Evolutionary conservation across 2,113 vertebrate species (phyloP).

Genomic region (Neogale vison): DNA sequence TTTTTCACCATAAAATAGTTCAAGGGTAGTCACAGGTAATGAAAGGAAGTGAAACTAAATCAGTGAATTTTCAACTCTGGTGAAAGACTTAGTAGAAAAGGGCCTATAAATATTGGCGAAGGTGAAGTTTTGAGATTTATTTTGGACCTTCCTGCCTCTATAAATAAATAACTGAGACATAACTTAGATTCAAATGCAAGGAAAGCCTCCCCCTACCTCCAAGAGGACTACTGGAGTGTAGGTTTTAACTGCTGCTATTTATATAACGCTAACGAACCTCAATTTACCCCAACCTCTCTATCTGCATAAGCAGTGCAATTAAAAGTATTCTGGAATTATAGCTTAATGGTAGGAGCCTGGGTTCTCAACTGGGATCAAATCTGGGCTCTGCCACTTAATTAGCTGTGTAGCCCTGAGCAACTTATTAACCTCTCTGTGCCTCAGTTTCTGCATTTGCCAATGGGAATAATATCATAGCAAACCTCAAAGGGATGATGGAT

Average conservation of each 20-base stretch:
- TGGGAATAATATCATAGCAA: neutral
- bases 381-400: neutral
- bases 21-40: constrained; percentile 35
- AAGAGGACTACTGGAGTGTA: neutral
- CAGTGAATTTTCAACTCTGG: constrained; percentile 43
- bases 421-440: neutral
- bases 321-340: neutral
- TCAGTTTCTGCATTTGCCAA: neutral
- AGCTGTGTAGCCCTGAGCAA: neutral
- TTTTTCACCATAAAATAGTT: constrained; percentile 48
- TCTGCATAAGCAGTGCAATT: neutral
- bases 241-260: neutral
- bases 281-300: neutral
- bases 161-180: neutral
- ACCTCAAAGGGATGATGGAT: neutral
- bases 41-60: constrained; percentile 50
- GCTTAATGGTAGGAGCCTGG: neutral
- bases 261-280: neutral
- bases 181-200: neutral
- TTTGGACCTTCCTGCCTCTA: neutral
- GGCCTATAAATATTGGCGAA: constrained; percentile 23
- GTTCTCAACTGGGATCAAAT: neutral
- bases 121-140: constrained; percentile 31
- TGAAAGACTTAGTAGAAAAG: constrained; percentile 39
- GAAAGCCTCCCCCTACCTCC: neutral